Evolutionary conservation across 2,113 vertebrate species (phyloP), one percentile per base, ranked within the genome.

Genomic region (Cyanoderma ruficeps): DNA sequence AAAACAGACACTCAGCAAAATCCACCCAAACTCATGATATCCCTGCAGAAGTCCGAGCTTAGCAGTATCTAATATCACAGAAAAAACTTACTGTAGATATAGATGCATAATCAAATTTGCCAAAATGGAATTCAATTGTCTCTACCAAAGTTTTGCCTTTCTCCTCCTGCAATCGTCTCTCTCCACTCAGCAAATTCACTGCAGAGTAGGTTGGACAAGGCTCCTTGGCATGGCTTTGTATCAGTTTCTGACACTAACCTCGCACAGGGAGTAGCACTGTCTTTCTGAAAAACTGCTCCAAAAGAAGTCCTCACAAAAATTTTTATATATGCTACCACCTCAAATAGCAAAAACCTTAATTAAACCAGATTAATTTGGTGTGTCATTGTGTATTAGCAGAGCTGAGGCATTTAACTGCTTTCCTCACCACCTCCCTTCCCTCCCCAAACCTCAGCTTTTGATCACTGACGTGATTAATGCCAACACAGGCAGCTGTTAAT

Each of bases 371-470:
- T 1, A 37, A 47, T 67, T 50, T 78, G 27, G 41, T 42, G 13
- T 46, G 30, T 31, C 18, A 33, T 27, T 25, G 78, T 6, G 20
- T 16, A 28, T 49, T 41, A 77, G 50, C n/a, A 83, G 55, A 81
- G 37, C 63, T n/a, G 10, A 79, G 15, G 64, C 20, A 68, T 46
- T 71, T 28, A 59, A 63, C 13, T 4, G 2, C 21, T 39, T 64
- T 47, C n/a, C 27, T 69, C 21, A 20, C 2, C 0, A 4, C 2
- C 10, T 19, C 13, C 15, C 28, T 12, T 22, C 27, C 19, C 24
- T 14, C 9, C 10, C n/a, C 33, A 65, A 64, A 69, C 22, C 14
- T 41, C 10, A 1, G 56, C 35, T 85, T 96, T 55, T 75, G 14
- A 79, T 68, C 56, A 59, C 47, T 24, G 49, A 24, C 1, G 0